phyloP scores from a whole-genome alignment of 2,888 invertebrate genomes.

The Polyploca ridens region DNA sequence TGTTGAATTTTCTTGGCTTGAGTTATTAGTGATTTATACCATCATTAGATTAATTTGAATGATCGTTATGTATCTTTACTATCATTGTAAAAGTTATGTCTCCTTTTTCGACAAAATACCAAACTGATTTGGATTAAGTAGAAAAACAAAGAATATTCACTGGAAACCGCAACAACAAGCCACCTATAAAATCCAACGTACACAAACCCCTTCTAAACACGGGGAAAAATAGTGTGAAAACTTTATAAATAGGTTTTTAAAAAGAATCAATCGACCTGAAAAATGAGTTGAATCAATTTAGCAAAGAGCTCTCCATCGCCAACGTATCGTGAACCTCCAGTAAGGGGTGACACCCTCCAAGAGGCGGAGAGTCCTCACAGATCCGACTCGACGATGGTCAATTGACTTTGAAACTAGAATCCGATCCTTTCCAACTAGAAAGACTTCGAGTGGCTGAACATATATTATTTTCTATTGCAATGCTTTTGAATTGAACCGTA shows the following conservation, averaged over 20 bases:
- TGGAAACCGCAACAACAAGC: too few species aligned
- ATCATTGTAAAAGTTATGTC: too few species aligned
- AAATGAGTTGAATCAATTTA: constrained; percentile 5
- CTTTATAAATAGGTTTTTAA: neutral
- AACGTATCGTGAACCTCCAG: constrained; percentile 5
- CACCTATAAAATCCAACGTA: too few species aligned
- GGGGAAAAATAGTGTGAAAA: neutral
- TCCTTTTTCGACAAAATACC: too few species aligned
- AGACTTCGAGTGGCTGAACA: constrained; percentile 32
- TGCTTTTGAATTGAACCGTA: neutral
- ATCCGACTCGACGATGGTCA: constrained; percentile 38
- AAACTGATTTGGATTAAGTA: too few species aligned
- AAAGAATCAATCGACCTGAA: neutral
- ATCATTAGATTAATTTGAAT: too few species aligned
- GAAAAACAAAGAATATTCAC: too few species aligned
- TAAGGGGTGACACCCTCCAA: constrained; percentile 20
- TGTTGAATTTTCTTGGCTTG: neutral
- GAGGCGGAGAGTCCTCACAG: constrained; percentile 41
- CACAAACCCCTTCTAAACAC: too few species aligned
- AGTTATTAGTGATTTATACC: neutral
- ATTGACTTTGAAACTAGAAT: constrained; percentile 60
- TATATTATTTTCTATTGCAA: constrained; percentile 31
- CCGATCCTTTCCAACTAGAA: constrained; percentile 44
- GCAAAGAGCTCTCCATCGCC: neutral
- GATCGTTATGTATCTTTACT: too few species aligned